phyloP scores from a whole-genome alignment of 2,888 invertebrate genomes.

The Chromoteleia sp. region DNA sequence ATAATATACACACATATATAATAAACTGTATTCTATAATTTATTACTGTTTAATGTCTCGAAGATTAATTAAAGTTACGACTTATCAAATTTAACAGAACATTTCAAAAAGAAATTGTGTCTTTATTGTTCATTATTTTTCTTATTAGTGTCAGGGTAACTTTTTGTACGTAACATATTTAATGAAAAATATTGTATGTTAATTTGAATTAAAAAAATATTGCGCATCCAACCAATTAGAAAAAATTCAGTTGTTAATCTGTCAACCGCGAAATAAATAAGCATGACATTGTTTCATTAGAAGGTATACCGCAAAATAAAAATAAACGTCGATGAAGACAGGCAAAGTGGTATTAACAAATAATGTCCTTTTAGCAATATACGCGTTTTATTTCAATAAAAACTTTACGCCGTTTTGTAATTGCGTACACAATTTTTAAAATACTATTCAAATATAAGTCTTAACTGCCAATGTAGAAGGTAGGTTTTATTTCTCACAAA shows the following conservation, averaged over 20 bases:
- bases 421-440: background rate
- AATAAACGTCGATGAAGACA: background rate
- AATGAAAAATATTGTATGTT: background rate
- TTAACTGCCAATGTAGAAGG: background rate
- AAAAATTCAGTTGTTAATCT: slow-evolving; percentile 8
- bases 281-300: slow-evolving; percentile 10
- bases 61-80: background rate
- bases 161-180: background rate
- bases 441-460: background rate
- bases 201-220: background rate
- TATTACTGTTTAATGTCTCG: background rate
- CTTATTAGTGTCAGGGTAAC: background rate
- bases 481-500: slow-evolving; percentile 18
- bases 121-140: slow-evolving; percentile 5
- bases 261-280: slow-evolving; percentile 11
- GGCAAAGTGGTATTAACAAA: background rate
- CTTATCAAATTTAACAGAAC: background rate
- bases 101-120: background rate
- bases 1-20: too few species aligned
- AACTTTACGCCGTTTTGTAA: slow-evolving; percentile 4
- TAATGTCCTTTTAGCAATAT: background rate
- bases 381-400: slow-evolving; percentile 5
- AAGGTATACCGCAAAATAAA: slow-evolving; percentile 6
- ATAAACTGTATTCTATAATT: too few species aligned
- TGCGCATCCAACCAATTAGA: background rate